Percentiles rank a stretch among this genome's conserved stretches.
Evolutionary conservation across 2,797 vertebrate species (phyloP).

Genomic region (Hyperoplus lanceolatus): DNA sequence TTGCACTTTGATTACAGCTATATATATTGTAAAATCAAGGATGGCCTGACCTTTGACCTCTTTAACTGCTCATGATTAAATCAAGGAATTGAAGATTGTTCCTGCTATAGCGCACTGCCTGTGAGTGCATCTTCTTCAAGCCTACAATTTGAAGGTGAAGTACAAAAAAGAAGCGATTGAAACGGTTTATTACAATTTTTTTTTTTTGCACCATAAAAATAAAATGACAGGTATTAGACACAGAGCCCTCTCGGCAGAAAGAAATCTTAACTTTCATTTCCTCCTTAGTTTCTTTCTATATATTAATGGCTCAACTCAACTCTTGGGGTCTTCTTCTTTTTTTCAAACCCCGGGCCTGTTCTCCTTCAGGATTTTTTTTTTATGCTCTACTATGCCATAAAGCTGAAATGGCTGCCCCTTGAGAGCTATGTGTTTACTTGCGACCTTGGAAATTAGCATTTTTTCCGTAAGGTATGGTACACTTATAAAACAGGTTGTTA

Average conservation of each 20-base stretch:
- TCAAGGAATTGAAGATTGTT: neutral
- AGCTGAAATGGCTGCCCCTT: conserved; percentile 58
- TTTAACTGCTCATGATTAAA: conserved; percentile 14
- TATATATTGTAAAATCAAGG: conserved; percentile 3
- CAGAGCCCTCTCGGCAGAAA: conserved; percentile 46
- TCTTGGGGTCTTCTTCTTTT: conserved; percentile 8
- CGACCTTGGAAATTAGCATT: conserved; percentile 72
- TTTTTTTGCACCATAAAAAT: conserved; percentile 22
- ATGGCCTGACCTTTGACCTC: conserved; percentile 35
- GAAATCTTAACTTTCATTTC: conserved; percentile 70
- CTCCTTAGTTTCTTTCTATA: conserved; percentile 65
- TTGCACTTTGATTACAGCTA: conserved; percentile 15
- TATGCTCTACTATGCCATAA: conserved; percentile 40
- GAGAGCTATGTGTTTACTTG: conserved; percentile 73
- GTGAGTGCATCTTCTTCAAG: neutral
- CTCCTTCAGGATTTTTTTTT: conserved; percentile 61
- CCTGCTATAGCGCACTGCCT: conserved; percentile 5
- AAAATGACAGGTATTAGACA: conserved; percentile 52
- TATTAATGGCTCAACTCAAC: conserved; percentile 59
- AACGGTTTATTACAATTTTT: conserved; percentile 12
- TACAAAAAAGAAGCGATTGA: conserved; percentile 12
- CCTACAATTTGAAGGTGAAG: conserved; percentile 6
- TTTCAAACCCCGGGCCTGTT: conserved; percentile 34
- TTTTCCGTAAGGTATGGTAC: conserved; percentile 49
- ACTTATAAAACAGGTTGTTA: conserved; percentile 27